Evolutionary conservation across 64 coral and sea anemone species (phyloP).

Genomic region (Dendronephthya gigantea): DNA sequence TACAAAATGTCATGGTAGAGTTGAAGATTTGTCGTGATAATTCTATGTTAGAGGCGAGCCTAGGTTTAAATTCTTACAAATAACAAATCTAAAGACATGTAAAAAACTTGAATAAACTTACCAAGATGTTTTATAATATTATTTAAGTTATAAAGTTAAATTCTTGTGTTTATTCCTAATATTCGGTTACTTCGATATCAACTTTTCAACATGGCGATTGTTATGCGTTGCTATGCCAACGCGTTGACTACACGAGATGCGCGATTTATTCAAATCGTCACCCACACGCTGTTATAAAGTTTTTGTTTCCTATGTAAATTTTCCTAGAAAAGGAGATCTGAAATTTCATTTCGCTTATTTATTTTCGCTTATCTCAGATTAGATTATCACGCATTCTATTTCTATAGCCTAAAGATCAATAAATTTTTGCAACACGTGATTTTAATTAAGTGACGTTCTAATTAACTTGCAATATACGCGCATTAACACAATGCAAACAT

Average conservation of each 20-base stretch:
- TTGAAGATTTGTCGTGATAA: no score
- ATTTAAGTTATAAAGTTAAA: neutral
- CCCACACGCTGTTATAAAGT: neutral
- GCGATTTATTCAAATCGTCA: neutral
- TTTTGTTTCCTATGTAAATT: no score
- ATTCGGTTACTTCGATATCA: neutral
- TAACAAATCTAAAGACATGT: neutral
- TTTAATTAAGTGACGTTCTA: neutral
- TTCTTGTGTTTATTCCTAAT: neutral
- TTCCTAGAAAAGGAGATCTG: no score
- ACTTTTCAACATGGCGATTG: conserved; percentile 8
- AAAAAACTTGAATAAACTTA: neutral
- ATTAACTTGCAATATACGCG: neutral
- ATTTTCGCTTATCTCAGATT: no score
- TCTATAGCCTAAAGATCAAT: no score
- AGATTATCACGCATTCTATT: no score
- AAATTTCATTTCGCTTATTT: no score
- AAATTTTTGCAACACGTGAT: no score
- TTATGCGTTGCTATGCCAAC: conserved; percentile 11
- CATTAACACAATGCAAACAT: neutral
- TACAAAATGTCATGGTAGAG: no score
- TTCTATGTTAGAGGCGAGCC: neutral
- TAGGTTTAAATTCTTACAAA: neutral
- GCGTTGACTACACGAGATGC: neutral
- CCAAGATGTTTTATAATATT: neutral